Evolutionary conservation across 1,140 invertebrate species (phyloP).

Genomic region (Drosophila jambulina): DNA sequence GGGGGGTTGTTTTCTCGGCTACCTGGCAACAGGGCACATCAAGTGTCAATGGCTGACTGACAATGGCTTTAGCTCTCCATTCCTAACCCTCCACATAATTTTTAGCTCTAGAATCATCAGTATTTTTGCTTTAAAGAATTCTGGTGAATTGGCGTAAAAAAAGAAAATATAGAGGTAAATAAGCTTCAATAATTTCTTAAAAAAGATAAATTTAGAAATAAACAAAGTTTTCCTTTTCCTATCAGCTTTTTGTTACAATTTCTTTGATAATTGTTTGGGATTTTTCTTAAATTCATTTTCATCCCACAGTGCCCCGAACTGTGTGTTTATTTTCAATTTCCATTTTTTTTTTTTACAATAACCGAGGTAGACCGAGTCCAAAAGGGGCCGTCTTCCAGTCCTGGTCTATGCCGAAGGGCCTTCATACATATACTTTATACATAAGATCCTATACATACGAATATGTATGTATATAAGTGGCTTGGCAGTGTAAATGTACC

Average conservation of each 20-base stretch:
- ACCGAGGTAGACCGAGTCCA: slow-evolving; percentile 17
- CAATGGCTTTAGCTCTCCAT: not conserved
- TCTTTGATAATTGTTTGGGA: not conserved
- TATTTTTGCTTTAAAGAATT: slow-evolving; percentile 37
- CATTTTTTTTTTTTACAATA: slow-evolving; percentile 48
- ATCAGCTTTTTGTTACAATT: not conserved
- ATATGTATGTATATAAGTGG: not conserved
- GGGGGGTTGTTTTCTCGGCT: slow-evolving; percentile 40
- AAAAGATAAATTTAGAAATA: too few species aligned
- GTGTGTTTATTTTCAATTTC: slow-evolving; percentile 58
- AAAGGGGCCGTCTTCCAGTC: slow-evolving; percentile 10
- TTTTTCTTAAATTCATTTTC: not conserved
- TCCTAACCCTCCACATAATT: not conserved
- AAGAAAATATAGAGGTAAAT: not conserved
- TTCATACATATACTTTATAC: slow-evolving; percentile 13
- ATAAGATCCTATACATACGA: not conserved
- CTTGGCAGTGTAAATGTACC: not conserved
- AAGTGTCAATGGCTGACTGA: too few species aligned
- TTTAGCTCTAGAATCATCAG: slow-evolving; percentile 21
- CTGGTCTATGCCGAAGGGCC: slow-evolving; percentile 27
- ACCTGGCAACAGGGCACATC: slow-evolving; percentile 27
- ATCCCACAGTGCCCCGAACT: slow-evolving; percentile 4
- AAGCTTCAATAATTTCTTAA: not conserved
- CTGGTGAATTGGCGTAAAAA: slow-evolving; percentile 1
- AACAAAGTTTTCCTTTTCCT: too few species aligned